These are phyloP conservation scores for Tetrax tetrax DNA, from an alignment of 2,113 vertebrate genomes.

Conservation along the genomic window DNA sequence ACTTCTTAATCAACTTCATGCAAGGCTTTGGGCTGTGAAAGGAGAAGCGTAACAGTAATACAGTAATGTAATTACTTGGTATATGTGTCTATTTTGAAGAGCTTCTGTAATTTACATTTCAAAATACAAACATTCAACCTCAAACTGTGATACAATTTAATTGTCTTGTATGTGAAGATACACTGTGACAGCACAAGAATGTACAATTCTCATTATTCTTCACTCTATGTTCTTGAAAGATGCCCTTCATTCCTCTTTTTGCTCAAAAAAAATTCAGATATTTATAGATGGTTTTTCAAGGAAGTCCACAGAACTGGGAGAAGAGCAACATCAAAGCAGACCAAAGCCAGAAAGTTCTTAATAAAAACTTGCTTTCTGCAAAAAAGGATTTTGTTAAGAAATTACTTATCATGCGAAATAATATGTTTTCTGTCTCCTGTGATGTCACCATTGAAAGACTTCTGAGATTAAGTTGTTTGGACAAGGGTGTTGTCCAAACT, in stretches of 20 bases:
- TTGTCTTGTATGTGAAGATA: neutral
- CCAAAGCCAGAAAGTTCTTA: neutral
- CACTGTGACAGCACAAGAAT: neutral
- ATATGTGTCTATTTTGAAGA: neutral
- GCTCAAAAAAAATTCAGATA: neutral
- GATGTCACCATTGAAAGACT: neutral
- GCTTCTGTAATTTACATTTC: neutral
- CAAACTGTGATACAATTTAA: neutral
- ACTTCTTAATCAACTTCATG: neutral
- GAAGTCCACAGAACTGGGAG: neutral
- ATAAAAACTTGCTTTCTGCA: neutral
- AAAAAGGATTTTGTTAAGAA: neutral
- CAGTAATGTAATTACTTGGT: neutral
- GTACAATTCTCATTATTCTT: neutral
- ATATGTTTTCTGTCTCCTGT: neutral
- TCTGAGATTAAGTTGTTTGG: neutral
- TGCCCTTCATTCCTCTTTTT: neutral
- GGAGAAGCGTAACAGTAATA: neutral
- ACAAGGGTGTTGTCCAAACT: neutral
- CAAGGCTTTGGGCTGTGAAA: neutral
- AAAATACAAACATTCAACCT: neutral
- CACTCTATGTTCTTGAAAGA: neutral
- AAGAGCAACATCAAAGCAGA: neutral
- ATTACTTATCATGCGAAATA: neutral
- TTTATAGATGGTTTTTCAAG: neutral